These are phyloP conservation scores for Hofmannophila pseudospretella DNA, from an alignment of 2,888 invertebrate species.

Conservation along the genomic window DNA sequence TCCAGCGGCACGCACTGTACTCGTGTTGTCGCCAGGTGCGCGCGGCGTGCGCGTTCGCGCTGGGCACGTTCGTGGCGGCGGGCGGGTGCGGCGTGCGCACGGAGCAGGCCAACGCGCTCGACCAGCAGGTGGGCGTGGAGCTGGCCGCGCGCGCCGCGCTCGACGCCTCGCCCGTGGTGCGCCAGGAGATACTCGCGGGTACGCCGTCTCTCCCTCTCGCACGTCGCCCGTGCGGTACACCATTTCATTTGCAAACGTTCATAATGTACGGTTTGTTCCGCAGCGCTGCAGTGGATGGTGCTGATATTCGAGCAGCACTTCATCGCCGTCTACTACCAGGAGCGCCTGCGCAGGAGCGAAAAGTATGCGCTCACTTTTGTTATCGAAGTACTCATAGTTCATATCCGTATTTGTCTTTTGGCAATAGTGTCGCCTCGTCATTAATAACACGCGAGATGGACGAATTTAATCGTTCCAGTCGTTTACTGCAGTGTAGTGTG, in stretches of 20 bases:
- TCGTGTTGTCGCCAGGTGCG: slow-evolving; percentile 80
- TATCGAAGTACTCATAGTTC: no score
- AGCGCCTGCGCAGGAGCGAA: slow-evolving; percentile 49
- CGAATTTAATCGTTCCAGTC: no score
- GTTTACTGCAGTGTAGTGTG: neutral
- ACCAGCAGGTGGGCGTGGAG: slow-evolving; percentile 94
- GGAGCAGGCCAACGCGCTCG: slow-evolving; percentile 95
- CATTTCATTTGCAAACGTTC: no score
- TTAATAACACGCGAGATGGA: no score
- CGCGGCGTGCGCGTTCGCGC: slow-evolving; percentile 95
- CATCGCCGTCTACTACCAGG: slow-evolving; percentile 85
- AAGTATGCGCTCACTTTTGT: slow-evolving; percentile 31
- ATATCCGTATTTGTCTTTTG: no score
- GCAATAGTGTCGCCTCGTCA: no score
- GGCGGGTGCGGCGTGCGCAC: slow-evolving; percentile 88
- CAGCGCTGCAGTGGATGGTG: slow-evolving; percentile 88
- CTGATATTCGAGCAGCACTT: slow-evolving; percentile 93
- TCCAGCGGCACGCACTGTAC: neutral
- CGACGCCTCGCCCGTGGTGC: slow-evolving; percentile 93
- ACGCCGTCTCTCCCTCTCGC: slow-evolving; percentile 34
- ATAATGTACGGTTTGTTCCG: slow-evolving; percentile 25
- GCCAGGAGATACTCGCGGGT: slow-evolving; percentile 91
- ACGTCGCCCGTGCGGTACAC: neutral
- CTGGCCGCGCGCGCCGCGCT: slow-evolving; percentile 85
- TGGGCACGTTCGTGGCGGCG: slow-evolving; percentile 95